These are phyloP conservation scores for Myrmecobius fasciatus DNA, from an alignment of 2,113 vertebrate genomes.

Conservation along the genomic window DNA sequence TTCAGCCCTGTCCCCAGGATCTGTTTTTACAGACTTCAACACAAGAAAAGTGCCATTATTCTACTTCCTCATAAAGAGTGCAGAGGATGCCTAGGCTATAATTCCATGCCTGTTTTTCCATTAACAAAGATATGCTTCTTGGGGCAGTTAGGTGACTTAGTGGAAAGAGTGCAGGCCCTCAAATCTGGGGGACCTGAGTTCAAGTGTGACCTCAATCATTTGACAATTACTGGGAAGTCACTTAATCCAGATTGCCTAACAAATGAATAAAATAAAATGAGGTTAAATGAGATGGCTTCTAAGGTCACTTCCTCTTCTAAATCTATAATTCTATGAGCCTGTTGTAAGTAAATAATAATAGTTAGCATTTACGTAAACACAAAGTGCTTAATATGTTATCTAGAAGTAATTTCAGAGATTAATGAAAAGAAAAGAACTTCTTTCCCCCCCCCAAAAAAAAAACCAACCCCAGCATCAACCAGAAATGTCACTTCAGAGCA, in stretches of 20 bases:
- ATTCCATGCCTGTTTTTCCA: neutral
- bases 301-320: neutral
- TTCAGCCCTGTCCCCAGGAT: neutral
- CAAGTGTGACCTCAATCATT: no score
- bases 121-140: neutral
- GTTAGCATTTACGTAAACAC: neutral
- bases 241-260: neutral
- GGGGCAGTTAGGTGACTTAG: no score
- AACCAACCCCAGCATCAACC: neutral
- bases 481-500: neutral
- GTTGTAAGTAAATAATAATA: neutral
- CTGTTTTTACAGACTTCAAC: neutral
- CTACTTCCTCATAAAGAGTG: neutral
- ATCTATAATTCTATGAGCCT: neutral
- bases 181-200: no score
- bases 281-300: neutral
- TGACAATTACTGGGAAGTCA: neutral
- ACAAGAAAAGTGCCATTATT: neutral
- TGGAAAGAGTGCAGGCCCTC: no score
- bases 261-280: neutral
- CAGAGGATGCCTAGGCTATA: neutral
- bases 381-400: neutral
- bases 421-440: neutral
- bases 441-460: neutral
- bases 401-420: neutral